A percentile compares a stretch with the other conserved stretches of the same genome.
phyloP scores from a whole-genome alignment of 2,113 vertebrate genomes.

The Fregetta grallaria region DNA sequence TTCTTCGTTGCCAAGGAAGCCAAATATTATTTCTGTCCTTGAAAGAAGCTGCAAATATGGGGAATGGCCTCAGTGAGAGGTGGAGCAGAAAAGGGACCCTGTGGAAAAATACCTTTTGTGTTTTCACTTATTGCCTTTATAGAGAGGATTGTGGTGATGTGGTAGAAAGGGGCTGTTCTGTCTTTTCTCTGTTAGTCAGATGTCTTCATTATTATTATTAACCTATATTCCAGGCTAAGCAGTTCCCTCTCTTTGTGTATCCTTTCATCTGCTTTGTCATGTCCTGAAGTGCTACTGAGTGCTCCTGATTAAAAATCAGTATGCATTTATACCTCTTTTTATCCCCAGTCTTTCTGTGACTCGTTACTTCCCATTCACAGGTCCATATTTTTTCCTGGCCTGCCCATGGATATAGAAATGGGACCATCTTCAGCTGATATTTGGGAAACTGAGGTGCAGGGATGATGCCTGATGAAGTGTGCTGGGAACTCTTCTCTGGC shows the following conservation, averaged over 20 bases:
- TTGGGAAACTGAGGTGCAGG: neutral
- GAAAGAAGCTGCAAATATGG: slow-evolving; percentile 55
- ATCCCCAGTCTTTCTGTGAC: neutral
- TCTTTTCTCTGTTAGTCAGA: slow-evolving; percentile 7
- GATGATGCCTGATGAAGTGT: neutral
- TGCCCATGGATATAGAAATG: neutral
- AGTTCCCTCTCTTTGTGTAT: neutral
- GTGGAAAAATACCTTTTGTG: slow-evolving; percentile 15
- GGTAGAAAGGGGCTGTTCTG: neutral
- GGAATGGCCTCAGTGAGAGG: neutral
- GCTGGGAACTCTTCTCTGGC: neutral
- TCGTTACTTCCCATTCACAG: neutral
- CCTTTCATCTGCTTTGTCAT: neutral
- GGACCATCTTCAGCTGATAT: neutral
- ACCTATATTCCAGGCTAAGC: slow-evolving; percentile 3
- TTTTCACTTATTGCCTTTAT: neutral
- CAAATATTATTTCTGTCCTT: slow-evolving; percentile 66
- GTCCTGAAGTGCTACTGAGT: neutral
- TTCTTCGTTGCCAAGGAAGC: slow-evolving; percentile 55
- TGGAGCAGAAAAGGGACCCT: neutral
- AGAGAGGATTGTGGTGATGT: neutral
- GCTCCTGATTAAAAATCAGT: neutral
- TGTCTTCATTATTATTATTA: slow-evolving; percentile 36
- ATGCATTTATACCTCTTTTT: neutral
- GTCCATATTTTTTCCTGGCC: neutral